phyloP scores from a whole-genome alignment of 2,888 invertebrate genomes.

The Lasioglossum pauxillum region DNA sequence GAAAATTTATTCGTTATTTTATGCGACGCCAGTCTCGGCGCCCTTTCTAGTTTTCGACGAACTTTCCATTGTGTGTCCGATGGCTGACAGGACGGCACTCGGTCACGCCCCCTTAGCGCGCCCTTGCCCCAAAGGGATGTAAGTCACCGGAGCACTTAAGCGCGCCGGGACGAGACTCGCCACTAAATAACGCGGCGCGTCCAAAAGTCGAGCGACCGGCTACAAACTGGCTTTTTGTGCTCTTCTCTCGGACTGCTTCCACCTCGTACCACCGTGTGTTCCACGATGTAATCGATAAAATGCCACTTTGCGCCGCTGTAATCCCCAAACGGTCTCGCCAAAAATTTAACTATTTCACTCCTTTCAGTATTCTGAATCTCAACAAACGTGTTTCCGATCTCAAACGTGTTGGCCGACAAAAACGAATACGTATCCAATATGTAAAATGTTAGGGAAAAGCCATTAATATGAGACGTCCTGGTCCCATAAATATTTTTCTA shows the following conservation, averaged over 20 bases:
- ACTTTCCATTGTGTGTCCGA: slow-evolving; percentile 56
- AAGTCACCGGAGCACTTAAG: slow-evolving; percentile 79
- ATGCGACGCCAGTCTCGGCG: slow-evolving; percentile 15
- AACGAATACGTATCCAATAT: not conserved
- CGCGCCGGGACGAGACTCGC: slow-evolving; percentile 71
- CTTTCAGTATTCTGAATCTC: not conserved
- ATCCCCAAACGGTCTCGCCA: not conserved
- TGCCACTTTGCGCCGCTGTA: not conserved
- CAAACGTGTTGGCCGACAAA: not conserved
- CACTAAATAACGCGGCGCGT: slow-evolving; percentile 75
- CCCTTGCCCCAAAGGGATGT: slow-evolving; percentile 77
- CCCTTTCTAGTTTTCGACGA: slow-evolving; percentile 51
- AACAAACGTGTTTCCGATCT: not conserved
- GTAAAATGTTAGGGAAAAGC: not conserved
- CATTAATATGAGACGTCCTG: not conserved
- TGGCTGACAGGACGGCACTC: slow-evolving; percentile 61
- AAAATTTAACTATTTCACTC: not conserved
- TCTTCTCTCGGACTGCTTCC: slow-evolving; percentile 8
- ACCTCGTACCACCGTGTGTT: not conserved
- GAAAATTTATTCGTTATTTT: slow-evolving; percentile 32
- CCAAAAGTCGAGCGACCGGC: slow-evolving; percentile 65
- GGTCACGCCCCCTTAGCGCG: slow-evolving; percentile 76
- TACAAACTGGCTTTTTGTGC: slow-evolving; percentile 52
- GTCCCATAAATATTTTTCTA: not conserved
- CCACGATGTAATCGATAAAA: slow-evolving; percentile 27